Evolutionary conservation across 1,140 invertebrate genomes (phyloP), one percentile per base, ranked within the genome.

Genomic region (Eciton burchellii): DNA sequence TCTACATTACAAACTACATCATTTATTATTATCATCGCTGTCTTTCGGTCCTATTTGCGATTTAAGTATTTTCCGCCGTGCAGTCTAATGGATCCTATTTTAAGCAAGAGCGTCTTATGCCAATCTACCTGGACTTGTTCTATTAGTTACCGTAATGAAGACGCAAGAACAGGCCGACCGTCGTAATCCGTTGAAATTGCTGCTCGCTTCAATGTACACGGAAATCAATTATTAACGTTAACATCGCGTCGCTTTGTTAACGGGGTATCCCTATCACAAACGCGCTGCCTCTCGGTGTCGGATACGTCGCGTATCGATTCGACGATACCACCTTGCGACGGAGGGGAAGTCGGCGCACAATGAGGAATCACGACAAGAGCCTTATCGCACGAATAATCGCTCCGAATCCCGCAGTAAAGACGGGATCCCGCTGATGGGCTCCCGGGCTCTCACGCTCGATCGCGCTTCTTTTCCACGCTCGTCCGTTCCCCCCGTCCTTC

Each of bases 311-410:
- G 62, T 77, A 77, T 77, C 62, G 73, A 77, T 66, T 77, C 73
- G 73, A 56, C 62, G 62, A 77, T 66, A 77, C 62, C 47, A 77
- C 62, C 60, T 49, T 70, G 77, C 59, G 59, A 72, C 56, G 66
- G 52, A 73, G 66, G 29, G 65, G 9, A 54, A 81, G 77, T 59
- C 65, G 77, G 77, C 65, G 66, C 65, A 71, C 52, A 81, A 81
- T 70, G 79, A 81, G 79, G 54, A 87, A 87, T 87, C 85, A 83
- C 57, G 81, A 74, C 82, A 86, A 86, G 73, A 86, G 84, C 49
- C 56, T 49, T 56, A 57, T 41, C 49, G 59, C 47, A 66, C 71
- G 63, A 66, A 83, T 73, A 57, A 49, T 81, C 65, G 68, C 56
- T 60, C 60, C 79, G 79, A 81, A 86, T 83, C 54, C 72, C 35